phyloP scores from a whole-genome alignment of 2,113 vertebrate species.

The Mugil cephalus region DNA sequence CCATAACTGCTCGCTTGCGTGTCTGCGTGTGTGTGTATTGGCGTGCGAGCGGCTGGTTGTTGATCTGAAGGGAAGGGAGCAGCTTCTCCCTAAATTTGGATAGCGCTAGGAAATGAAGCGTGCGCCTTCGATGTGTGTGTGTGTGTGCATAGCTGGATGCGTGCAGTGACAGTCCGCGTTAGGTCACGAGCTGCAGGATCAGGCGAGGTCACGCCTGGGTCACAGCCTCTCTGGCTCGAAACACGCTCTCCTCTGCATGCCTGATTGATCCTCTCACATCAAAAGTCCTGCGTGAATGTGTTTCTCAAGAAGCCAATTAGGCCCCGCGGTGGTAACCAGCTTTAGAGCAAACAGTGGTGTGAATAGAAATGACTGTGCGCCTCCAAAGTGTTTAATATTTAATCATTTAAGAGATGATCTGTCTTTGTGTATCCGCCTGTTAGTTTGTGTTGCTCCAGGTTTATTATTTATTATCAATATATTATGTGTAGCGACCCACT shows the following conservation, averaged over 20 bases:
- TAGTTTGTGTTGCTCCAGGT: neutral
- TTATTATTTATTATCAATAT: neutral
- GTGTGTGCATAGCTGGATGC: neutral
- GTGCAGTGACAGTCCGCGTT: slow-evolving; percentile 39
- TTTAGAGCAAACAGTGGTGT: slow-evolving; percentile 32
- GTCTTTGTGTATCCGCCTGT: neutral
- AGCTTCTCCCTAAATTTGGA: slow-evolving; percentile 15
- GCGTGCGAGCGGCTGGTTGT: slow-evolving; percentile 5
- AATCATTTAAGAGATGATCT: slow-evolving; percentile 8
- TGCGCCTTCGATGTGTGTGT: neutral
- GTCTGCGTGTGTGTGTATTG: slow-evolving; percentile 7
- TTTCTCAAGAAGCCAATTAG: slow-evolving; percentile 54
- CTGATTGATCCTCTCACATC: slow-evolving; percentile 62
- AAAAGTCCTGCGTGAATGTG: slow-evolving; percentile 28
- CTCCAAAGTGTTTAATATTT: slow-evolving; percentile 10
- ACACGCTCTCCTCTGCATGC: slow-evolving; percentile 43
- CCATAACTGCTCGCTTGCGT: slow-evolving; percentile 33
- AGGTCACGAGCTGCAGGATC: slow-evolving; percentile 52
- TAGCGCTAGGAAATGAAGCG: slow-evolving; percentile 9
- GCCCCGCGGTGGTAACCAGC: slow-evolving; percentile 17
- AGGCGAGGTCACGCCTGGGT: slow-evolving; percentile 63
- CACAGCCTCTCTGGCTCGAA: slow-evolving; percentile 54
- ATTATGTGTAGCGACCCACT: neutral
- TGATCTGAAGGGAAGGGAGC: slow-evolving; percentile 12
- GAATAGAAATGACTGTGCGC: neutral